phyloP scores from a whole-genome alignment of 2,888 invertebrate species.

The Meta bourneti region DNA sequence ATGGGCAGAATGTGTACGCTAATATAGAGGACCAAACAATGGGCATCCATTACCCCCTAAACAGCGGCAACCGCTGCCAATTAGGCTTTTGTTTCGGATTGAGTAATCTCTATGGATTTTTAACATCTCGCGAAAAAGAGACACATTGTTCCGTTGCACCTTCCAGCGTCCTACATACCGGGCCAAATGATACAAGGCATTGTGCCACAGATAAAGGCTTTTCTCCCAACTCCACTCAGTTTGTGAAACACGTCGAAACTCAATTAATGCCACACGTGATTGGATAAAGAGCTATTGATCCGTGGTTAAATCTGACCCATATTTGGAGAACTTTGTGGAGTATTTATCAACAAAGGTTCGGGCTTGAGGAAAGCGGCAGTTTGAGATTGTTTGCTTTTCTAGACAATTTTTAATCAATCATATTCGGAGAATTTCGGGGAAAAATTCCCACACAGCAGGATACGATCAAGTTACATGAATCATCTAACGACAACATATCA shows the following conservation, averaged over 20 bases:
- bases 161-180: slow-evolving; percentile 50
- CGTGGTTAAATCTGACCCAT: slow-evolving; percentile 62
- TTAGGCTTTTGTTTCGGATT: slow-evolving; percentile 63
- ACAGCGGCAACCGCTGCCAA: slow-evolving; percentile 66
- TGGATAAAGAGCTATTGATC: slow-evolving; percentile 69
- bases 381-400: not conserved
- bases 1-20: slow-evolving; percentile 53
- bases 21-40: slow-evolving; percentile 50
- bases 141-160: slow-evolving; percentile 37
- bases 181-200: slow-evolving; percentile 55
- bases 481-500: no score
- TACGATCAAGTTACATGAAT: no score
- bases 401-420: not conserved
- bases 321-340: slow-evolving; percentile 12
- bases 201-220: slow-evolving; percentile 59
- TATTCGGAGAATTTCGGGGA: not conserved
- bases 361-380: not conserved
- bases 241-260: slow-evolving; percentile 52
- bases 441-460: not conserved
- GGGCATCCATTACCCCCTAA: slow-evolving; percentile 44
- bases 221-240: slow-evolving; percentile 52
- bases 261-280: slow-evolving; percentile 72
- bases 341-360: slow-evolving; percentile 39
- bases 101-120: slow-evolving; percentile 46
- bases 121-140: slow-evolving; percentile 20